Conservation (phyloP, 2,797 vertebrate genomes). For the Sebastolobus altivelis region DNA sequence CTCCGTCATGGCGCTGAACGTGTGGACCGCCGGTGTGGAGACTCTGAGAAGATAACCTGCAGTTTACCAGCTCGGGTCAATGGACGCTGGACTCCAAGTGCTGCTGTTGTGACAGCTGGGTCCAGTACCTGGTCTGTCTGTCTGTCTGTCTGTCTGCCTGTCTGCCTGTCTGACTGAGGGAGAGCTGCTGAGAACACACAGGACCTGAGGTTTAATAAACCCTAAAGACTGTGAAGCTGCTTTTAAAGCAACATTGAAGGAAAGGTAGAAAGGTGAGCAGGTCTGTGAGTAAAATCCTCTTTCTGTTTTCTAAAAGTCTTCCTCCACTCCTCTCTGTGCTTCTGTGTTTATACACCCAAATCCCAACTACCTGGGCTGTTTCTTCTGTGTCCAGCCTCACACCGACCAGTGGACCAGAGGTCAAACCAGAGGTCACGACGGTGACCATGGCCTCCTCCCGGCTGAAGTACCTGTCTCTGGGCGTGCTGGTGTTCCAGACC, state of each 20-base stretch:
- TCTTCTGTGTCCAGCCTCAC: slow-evolving; percentile 1
- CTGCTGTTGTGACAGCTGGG: slow-evolving; percentile 80
- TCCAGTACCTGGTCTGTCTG: slow-evolving; percentile 45
- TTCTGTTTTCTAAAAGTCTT: neutral
- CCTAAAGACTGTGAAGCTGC: neutral
- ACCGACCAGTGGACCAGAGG: neutral
- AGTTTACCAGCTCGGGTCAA: slow-evolving; percentile 41
- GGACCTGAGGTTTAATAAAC: neutral
- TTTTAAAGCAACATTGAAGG: slow-evolving; percentile 4
- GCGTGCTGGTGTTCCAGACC: slow-evolving; percentile 98
- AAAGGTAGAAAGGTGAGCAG: neutral
- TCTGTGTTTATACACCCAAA: neutral
- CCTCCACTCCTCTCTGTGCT: too few relatives aligned
- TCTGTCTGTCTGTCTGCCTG: slow-evolving; percentile 6
- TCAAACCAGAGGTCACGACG: neutral
- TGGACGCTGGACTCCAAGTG: slow-evolving; percentile 66
- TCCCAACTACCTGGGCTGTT: too few relatives aligned
- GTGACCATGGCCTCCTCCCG: slow-evolving; percentile 85
- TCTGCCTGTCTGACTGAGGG: slow-evolving; percentile 1
- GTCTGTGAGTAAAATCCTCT: neutral
- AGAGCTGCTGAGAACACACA: neutral
- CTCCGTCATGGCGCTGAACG: neutral
- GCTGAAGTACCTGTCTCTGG: slow-evolving; percentile 96
- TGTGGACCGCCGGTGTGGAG: neutral
- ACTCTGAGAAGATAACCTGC: neutral